Base-by-base conservation (phyloP, 2,113 vertebrate species). In the Stigmatopora nigra region DNA sequence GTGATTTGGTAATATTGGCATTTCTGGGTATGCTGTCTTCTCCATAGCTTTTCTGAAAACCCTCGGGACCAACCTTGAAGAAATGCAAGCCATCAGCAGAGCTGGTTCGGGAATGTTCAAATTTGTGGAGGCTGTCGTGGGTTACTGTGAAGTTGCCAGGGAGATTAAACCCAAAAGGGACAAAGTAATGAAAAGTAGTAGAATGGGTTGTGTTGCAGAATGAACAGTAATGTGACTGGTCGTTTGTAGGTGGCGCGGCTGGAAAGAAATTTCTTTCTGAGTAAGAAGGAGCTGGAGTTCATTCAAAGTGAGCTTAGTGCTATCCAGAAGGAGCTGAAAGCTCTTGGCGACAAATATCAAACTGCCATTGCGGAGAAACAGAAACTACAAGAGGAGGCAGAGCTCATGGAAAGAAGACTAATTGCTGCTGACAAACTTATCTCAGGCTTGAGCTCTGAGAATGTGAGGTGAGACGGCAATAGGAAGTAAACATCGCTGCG, bases 21-120 rank as follows among this genome's bases (percentile, higher is more conserved):
- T 63, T 68, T 36, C 11, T 8, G 44, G 46, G 19, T 62, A 35
- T 10, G 17, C 1, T 17, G 1, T 46, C 22, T 63, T 11, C 52
- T 93, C 90, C 55, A 56, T 60, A 99, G 97, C 78, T 58, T 89
- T 93, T 75, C 68, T 99, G 63, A 97, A 87, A 86, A 93, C 71
- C 59, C 92, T 98, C 17, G 93, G 92, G 22, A 96, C 94, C 2
- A 92, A 84, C 3, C 82, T 90, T 1, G 91, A 81, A 64, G 96
- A 98, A 64, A 99, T 99, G 97, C 94, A 94, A 69, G 90, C 79
- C 2, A 94, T 98, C 70, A 98, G 95, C 87, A 95, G 90, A 77
- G 97, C 97, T 0, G 96, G 97, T 5, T 85, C 94, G 49, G 97
- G 96, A 41, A 96, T 99, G 95, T 76, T 98, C 16, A 97, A 95